Evolutionary conservation across 1,140 invertebrate species (phyloP).

Genomic region (Cotesia chilonis): DNA sequence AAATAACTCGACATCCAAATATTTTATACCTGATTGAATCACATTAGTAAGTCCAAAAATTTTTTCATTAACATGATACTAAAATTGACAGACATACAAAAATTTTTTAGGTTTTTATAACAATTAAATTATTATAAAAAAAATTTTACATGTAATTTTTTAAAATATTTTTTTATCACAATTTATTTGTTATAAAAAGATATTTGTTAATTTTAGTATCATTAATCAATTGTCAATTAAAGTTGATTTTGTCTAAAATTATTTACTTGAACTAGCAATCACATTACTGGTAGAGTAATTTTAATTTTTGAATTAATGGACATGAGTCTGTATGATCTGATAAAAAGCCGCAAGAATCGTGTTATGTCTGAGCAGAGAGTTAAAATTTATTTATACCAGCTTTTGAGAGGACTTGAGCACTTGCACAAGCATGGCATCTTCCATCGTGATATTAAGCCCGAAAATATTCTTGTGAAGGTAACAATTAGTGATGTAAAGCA

Average conservation of each 20-base stretch:
- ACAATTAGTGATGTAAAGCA: constrained; percentile 7
- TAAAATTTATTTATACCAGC: constrained; percentile 68
- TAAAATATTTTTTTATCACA: no score
- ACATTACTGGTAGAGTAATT: constrained; percentile 66
- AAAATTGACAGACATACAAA: constrained; percentile 6
- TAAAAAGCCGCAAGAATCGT: constrained; percentile 63
- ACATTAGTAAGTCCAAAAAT: constrained; percentile 67
- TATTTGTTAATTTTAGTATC: no score
- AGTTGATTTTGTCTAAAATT: neutral
- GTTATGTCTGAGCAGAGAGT: constrained; percentile 60
- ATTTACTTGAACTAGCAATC: constrained; percentile 64
- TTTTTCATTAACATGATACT: neutral
- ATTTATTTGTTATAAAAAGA: no score
- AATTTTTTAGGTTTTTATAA: neutral
- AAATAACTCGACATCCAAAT: constrained; percentile 70
- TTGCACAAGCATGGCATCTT: constrained; percentile 73
- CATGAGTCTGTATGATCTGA: constrained; percentile 75
- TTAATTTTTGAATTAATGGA: constrained; percentile 77
- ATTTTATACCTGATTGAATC: constrained; percentile 72
- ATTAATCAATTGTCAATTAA: no score
- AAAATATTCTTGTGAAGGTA: constrained; percentile 73
- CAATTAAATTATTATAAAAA: no score
- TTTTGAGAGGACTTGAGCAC: constrained; percentile 67
- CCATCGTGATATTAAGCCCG: constrained; percentile 77
- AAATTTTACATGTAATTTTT: no score